Percentiles rank a stretch among this genome's conserved stretches.
phyloP scores from a whole-genome alignment of 2,797 vertebrate genomes.

The Smutsia gigantea region DNA sequence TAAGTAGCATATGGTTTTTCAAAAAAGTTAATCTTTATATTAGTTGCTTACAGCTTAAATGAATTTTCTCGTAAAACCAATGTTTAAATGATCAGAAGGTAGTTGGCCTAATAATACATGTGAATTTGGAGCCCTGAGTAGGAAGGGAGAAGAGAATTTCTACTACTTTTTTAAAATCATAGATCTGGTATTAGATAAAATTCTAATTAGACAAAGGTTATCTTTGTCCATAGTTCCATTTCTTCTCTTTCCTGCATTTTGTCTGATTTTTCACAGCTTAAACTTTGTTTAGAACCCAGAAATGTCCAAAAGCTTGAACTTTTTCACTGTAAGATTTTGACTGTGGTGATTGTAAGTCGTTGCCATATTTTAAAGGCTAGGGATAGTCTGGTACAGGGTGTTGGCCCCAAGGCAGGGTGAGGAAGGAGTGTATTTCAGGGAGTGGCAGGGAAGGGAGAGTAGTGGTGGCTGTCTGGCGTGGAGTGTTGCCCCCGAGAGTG shows the following conservation, averaged over 20 bases:
- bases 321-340: slow-evolving; percentile 36
- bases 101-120: neutral
- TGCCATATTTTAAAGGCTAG: slow-evolving; percentile 34
- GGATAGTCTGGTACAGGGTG: neutral
- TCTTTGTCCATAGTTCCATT: slow-evolving; percentile 3
- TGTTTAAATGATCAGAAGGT: slow-evolving; percentile 41
- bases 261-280: slow-evolving; percentile 18
- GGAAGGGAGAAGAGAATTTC: neutral
- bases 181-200: neutral
- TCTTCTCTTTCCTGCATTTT: slow-evolving; percentile 48
- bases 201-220: neutral
- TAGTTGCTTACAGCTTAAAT: slow-evolving; percentile 41
- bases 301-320: slow-evolving; percentile 40
- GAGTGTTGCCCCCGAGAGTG: neutral
- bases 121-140: slow-evolving; percentile 1
- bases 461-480: neutral
- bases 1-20: neutral
- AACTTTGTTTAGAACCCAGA: slow-evolving; percentile 18
- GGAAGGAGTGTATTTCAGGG: neutral
- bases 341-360: neutral
- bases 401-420: neutral
- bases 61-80: slow-evolving; percentile 26
- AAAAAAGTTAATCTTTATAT: slow-evolving; percentile 6
- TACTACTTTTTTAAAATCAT: neutral
- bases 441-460: neutral